phyloP scores from a whole-genome alignment of 2,888 invertebrate genomes.

The Prosapia bicincta region DNA sequence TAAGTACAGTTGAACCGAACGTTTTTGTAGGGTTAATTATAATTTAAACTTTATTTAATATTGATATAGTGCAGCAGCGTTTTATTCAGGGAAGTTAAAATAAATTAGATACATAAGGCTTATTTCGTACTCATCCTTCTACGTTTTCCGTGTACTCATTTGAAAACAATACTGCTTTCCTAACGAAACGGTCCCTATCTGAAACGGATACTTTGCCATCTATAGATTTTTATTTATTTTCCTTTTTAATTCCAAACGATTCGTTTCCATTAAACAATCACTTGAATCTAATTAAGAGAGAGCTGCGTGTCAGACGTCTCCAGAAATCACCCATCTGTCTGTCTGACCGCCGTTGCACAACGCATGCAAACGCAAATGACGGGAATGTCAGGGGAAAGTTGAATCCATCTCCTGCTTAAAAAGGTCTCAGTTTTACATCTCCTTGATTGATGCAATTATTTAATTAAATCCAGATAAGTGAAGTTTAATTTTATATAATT shows the following conservation, averaged over 20 bases:
- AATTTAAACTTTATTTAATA: too few relatives aligned
- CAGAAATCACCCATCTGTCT: neutral
- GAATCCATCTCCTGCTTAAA: neutral
- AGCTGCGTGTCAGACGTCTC: neutral
- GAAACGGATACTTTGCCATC: neutral
- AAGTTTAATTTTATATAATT: neutral
- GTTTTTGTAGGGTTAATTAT: too few relatives aligned
- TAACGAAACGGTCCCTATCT: neutral
- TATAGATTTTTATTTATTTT: neutral
- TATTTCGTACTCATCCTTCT: too few relatives aligned
- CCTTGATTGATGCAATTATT: slow-evolving; percentile 20
- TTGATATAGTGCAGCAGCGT: too few relatives aligned
- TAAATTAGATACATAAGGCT: too few relatives aligned
- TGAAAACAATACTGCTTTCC: neutral
- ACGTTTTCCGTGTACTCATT: too few relatives aligned
- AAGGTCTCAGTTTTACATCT: neutral
- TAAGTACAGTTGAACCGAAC: too few relatives aligned
- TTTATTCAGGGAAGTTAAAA: too few relatives aligned
- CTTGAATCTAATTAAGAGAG: neutral
- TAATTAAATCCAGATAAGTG: slow-evolving; percentile 14
- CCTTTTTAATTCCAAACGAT: neutral
- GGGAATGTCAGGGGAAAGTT: neutral
- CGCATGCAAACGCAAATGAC: neutral
- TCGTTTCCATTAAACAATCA: neutral
- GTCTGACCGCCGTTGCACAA: neutral